These are phyloP conservation scores for Drosophila equinoxialis DNA, from an alignment of 1,140 invertebrate species.

Conservation along the genomic window DNA sequence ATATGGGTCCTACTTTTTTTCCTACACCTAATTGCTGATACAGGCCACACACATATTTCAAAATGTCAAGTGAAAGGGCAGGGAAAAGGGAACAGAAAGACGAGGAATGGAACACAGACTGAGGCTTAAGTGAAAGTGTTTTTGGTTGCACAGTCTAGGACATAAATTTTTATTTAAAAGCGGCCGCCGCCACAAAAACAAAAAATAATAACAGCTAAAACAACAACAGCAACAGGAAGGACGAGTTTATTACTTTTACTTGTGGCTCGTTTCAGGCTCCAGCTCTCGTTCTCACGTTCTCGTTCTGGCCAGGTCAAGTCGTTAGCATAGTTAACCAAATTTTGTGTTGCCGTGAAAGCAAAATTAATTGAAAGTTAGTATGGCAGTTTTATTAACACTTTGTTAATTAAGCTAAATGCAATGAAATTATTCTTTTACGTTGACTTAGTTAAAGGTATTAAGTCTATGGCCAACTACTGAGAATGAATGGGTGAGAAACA, in stretches of 20 bases:
- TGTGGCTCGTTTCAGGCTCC: background rate
- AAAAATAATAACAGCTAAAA: too few relatives aligned
- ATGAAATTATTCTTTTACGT: slow-evolving; percentile 55
- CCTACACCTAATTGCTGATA: slow-evolving; percentile 13
- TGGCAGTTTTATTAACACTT: slow-evolving; percentile 73
- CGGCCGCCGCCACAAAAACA: slow-evolving; percentile 5
- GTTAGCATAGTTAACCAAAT: slow-evolving; percentile 48
- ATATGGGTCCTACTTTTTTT: slow-evolving; percentile 27
- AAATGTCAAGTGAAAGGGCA: slow-evolving; percentile 50
- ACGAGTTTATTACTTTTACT: slow-evolving; percentile 63
- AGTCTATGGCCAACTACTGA: slow-evolving; percentile 40
- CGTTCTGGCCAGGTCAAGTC: slow-evolving; percentile 11
- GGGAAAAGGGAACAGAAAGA: slow-evolving; percentile 1
- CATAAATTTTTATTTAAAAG: slow-evolving; percentile 76
- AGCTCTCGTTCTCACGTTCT: background rate
- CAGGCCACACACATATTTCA: slow-evolving; percentile 68
- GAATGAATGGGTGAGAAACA: background rate
- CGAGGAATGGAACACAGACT: background rate
- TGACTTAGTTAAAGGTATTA: slow-evolving; percentile 60
- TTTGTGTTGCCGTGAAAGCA: slow-evolving; percentile 9
- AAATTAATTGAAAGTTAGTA: slow-evolving; percentile 75
- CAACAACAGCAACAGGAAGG: slow-evolving; percentile 48
- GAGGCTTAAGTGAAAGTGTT: slow-evolving; percentile 67
- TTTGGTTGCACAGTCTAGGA: slow-evolving; percentile 32
- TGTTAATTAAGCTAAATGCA: slow-evolving; percentile 78